Evolutionary conservation across 2,113 vertebrate genomes (phyloP).

Genomic region (Sula dactylatra): DNA sequence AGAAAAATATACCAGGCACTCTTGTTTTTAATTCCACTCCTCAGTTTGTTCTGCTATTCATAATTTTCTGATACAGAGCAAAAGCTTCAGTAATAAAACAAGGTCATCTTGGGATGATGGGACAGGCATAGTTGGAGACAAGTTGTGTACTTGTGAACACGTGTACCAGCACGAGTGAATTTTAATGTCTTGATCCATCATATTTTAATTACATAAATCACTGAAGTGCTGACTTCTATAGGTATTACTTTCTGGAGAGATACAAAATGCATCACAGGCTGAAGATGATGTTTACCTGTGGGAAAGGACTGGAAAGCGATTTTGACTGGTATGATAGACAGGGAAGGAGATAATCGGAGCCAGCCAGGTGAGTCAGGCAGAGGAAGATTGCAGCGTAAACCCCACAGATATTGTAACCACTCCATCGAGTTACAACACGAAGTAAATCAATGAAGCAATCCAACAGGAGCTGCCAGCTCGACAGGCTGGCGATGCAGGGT

Average conservation of each 20-base stretch:
- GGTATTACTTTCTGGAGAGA: conserved; percentile 40
- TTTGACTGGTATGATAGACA: not conserved
- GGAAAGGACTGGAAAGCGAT: not conserved
- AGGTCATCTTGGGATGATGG: conserved; percentile 22
- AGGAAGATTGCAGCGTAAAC: not conserved
- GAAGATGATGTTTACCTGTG: conserved; percentile 23
- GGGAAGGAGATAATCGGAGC: not conserved
- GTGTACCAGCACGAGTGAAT: not conserved
- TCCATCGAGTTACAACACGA: not conserved
- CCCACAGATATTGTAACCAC: not conserved
- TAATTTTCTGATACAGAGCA: conserved; percentile 29
- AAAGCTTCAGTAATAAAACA: conserved; percentile 48
- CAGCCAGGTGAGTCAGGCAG: not conserved
- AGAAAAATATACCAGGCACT: conserved; percentile 50
- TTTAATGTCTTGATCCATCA: conserved; percentile 48
- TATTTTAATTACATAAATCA: conserved; percentile 69
- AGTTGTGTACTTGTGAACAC: conserved; percentile 35
- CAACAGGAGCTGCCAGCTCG: not conserved
- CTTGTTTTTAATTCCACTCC: conserved; percentile 46
- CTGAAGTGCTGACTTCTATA: conserved; percentile 50
- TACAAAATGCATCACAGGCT: not conserved
- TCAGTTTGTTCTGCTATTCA: conserved; percentile 46
- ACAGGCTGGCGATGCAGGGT: not conserved
- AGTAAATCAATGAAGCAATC: not conserved
- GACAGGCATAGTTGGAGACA: not conserved